Evolutionary conservation across 2,113 vertebrate genomes (phyloP).

Genomic region (Leuciscus idus): DNA sequence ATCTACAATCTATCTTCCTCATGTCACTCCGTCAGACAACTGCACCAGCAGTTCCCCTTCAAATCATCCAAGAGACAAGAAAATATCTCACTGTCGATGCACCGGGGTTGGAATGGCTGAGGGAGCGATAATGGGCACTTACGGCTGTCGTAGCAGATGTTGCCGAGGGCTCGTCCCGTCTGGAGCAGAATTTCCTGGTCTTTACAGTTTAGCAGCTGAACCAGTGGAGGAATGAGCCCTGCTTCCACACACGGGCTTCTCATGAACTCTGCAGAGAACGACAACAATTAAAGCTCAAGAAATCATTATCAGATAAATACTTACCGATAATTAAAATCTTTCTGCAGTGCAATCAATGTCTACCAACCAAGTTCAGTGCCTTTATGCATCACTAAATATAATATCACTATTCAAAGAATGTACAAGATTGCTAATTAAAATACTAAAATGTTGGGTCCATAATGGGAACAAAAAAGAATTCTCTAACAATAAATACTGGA

Average conservation of each 20-base stretch:
- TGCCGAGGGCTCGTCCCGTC: conserved; percentile 95
- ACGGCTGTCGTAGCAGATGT: conserved; percentile 99
- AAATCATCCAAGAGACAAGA: neutral
- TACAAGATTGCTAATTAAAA: neutral
- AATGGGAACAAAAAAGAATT: neutral
- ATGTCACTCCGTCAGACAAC: conserved; percentile 13
- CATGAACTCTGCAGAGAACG: conserved; percentile 88
- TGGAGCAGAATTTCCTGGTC: conserved; percentile 97
- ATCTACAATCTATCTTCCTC: neutral
- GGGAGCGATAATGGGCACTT: conserved; percentile 74
- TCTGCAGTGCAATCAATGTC: neutral
- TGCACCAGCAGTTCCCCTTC: neutral
- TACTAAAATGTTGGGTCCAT: neutral
- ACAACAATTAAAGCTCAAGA: neutral
- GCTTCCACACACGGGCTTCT: conserved; percentile 93
- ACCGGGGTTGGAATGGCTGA: neutral
- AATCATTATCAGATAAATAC: neutral
- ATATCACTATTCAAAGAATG: too few relatives aligned
- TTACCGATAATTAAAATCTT: neutral
- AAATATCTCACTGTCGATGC: neutral
- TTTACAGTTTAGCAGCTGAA: conserved; percentile 89
- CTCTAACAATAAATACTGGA: neutral
- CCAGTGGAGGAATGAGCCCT: conserved; percentile 90
- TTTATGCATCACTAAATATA: too few relatives aligned
- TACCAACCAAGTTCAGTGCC: neutral